Percentiles rank a stretch among this genome's conserved stretches.
These are phyloP conservation scores for Drosophila willistoni DNA, from an alignment of 1,140 invertebrate genomes.

Conservation along the genomic window DNA sequence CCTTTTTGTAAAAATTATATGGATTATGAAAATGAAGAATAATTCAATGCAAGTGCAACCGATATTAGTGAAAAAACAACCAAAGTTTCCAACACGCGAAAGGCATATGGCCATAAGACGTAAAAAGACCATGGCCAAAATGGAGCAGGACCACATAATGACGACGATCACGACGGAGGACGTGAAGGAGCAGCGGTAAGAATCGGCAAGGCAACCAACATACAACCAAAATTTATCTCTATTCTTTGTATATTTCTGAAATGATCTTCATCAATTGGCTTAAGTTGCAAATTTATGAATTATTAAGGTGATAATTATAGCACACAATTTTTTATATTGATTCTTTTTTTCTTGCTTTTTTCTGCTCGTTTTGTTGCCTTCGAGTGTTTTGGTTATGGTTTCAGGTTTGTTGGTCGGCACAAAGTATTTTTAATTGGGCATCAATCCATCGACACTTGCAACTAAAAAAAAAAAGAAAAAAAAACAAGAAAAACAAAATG, in stretches of 20 bases:
- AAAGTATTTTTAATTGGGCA: conserved; percentile 75
- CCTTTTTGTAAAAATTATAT: background rate
- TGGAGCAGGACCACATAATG: conserved; percentile 25
- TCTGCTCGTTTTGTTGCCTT: background rate
- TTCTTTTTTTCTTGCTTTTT: background rate
- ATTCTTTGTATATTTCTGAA: background rate
- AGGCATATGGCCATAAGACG: conserved; percentile 87
- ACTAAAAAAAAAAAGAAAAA: conserved; percentile 12
- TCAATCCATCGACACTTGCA: conserved; percentile 57
- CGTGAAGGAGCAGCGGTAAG: conserved; percentile 49
- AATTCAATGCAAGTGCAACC: conserved; percentile 74
- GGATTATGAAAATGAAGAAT: background rate
- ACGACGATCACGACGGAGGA: conserved; percentile 1
- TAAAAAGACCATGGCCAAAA: conserved; percentile 75
- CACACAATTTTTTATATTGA: conserved; percentile 43
- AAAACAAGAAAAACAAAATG: background rate
- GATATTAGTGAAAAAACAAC: conserved; percentile 85
- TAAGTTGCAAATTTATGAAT: conserved; percentile 58
- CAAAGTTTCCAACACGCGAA: conserved; percentile 88
- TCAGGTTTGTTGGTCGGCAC: conserved; percentile 6
- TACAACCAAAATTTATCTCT: background rate
- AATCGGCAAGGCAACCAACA: background rate
- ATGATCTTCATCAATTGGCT: conserved; percentile 22
- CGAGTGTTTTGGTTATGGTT: background rate
- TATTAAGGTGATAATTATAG: conserved; percentile 68